Evolutionary conservation across 1,140 invertebrate genomes (phyloP).

Genomic region (Zaprionus davidi): DNA sequence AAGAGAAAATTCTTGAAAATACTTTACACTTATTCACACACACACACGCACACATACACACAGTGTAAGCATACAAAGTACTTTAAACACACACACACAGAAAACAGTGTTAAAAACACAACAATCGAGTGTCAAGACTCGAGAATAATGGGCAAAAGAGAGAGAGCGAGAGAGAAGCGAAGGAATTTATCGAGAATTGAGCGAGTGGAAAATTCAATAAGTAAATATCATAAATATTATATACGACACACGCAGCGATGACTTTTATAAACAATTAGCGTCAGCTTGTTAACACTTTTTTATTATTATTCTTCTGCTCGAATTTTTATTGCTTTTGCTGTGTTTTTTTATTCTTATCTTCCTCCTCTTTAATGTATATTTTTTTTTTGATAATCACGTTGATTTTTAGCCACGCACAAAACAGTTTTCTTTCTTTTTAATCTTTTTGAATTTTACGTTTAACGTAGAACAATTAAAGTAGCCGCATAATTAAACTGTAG

Average conservation of each 20-base stretch:
- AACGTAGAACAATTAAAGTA: slow-evolving; percentile 66
- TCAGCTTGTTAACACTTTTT: slow-evolving; percentile 73
- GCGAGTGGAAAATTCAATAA: slow-evolving; percentile 76
- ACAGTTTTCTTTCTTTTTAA: slow-evolving; percentile 6
- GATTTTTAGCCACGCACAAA: slow-evolving; percentile 75
- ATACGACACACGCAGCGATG: slow-evolving; percentile 57
- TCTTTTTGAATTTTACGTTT: slow-evolving; percentile 37
- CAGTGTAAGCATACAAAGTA: slow-evolving; percentile 30
- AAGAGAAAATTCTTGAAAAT: slow-evolving; percentile 82
- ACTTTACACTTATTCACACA: slow-evolving; percentile 72
- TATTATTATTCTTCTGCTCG: slow-evolving; percentile 30
- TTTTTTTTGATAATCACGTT: slow-evolving; percentile 41
- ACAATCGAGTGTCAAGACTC: slow-evolving; percentile 47
- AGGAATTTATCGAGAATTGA: slow-evolving; percentile 35
- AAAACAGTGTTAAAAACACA: slow-evolving; percentile 59
- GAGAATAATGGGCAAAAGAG: slow-evolving; percentile 13
- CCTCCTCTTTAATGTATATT: slow-evolving; percentile 13
- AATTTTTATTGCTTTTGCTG: slow-evolving; percentile 31
- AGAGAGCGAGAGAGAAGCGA: neutral
- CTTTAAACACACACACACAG: slow-evolving; percentile 38
- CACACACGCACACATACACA: slow-evolving; percentile 52
- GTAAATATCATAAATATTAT: slow-evolving; percentile 80
- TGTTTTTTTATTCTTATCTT: slow-evolving; percentile 20
- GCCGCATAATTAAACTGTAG: slow-evolving; percentile 1
- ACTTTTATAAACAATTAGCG: slow-evolving; percentile 67